These are phyloP conservation scores for Nixonia krombeini DNA, from an alignment of 1,140 invertebrate genomes.

Conservation along the genomic window DNA sequence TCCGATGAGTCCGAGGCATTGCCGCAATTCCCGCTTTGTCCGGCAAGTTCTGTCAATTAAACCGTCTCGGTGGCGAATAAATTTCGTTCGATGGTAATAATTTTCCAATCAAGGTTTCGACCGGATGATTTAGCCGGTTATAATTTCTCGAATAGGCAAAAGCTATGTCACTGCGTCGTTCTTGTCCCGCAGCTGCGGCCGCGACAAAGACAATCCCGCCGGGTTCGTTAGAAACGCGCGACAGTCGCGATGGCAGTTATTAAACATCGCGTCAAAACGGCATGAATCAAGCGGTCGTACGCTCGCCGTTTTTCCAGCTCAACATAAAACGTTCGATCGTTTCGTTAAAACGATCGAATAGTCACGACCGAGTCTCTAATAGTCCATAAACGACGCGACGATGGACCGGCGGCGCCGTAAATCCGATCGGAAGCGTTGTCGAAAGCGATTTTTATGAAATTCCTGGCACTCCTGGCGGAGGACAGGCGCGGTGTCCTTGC, in stretches of 20 bases:
- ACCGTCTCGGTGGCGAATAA: conserved; percentile 34
- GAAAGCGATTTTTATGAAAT: conserved; percentile 21
- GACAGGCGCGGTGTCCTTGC: conserved; percentile 58
- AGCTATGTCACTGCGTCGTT: conserved; percentile 22
- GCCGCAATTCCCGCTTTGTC: too few relatives aligned
- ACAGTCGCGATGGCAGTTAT: background rate
- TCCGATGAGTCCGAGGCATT: too few relatives aligned
- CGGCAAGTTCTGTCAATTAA: too few relatives aligned
- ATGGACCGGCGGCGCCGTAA: too few relatives aligned
- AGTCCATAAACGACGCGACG: too few relatives aligned
- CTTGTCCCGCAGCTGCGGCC: conserved; percentile 23
- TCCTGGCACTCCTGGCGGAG: conserved; percentile 39
- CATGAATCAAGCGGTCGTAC: background rate
- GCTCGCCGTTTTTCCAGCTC: too few relatives aligned
- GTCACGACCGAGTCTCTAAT: too few relatives aligned
- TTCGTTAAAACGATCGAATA: too few relatives aligned
- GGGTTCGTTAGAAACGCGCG: conserved; percentile 13
- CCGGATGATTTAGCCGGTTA: conserved; percentile 29
- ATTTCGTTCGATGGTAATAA: conserved; percentile 41
- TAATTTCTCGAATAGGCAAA: conserved; percentile 43
- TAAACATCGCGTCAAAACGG: conserved; percentile 2
- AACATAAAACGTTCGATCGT: too few relatives aligned
- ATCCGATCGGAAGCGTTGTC: too few relatives aligned
- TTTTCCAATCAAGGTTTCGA: conserved; percentile 36
- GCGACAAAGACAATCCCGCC: conserved; percentile 28